phyloP scores from a whole-genome alignment of 1,140 invertebrate genomes.

The Hirudo medicinalis region DNA sequence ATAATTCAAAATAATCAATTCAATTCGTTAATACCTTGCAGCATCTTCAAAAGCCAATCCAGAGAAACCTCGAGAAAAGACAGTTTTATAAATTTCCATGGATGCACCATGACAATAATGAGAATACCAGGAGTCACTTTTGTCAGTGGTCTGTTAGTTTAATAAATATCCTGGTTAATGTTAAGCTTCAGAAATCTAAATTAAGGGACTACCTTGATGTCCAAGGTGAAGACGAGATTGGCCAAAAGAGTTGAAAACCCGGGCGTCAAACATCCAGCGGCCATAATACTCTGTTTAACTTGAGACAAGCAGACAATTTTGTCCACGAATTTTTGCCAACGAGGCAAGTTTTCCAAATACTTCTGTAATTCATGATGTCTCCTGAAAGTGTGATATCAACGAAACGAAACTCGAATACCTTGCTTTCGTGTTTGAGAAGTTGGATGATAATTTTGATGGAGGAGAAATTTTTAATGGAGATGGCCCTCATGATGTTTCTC shows the following conservation, averaged over 20 bases:
- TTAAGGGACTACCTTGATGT: neutral
- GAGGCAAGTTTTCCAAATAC: slow-evolving; percentile 72
- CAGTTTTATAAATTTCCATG: neutral
- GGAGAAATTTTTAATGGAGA: slow-evolving; percentile 93
- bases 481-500: slow-evolving; percentile 92
- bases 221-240: slow-evolving; percentile 50
- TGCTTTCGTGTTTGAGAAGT: slow-evolving; percentile 95
- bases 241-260: slow-evolving; percentile 99
- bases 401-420: slow-evolving; percentile 50
- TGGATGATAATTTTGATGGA: slow-evolving; percentile 67
- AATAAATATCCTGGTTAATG: neutral
- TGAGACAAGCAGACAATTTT: slow-evolving; percentile 64
- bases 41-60: neutral
- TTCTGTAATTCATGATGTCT: slow-evolving; percentile 46
- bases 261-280: slow-evolving; percentile 82
- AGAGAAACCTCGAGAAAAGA: neutral
- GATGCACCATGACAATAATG: neutral
- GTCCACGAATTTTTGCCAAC: slow-evolving; percentile 93
- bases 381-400: neutral
- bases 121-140: neutral
- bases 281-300: slow-evolving; percentile 85
- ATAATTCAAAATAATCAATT: neutral
- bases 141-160: neutral
- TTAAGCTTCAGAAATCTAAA: neutral
- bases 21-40: neutral